These are phyloP conservation scores for Calliphora vicina DNA, from an alignment of 1,140 invertebrate genomes.

Conservation along the genomic window DNA sequence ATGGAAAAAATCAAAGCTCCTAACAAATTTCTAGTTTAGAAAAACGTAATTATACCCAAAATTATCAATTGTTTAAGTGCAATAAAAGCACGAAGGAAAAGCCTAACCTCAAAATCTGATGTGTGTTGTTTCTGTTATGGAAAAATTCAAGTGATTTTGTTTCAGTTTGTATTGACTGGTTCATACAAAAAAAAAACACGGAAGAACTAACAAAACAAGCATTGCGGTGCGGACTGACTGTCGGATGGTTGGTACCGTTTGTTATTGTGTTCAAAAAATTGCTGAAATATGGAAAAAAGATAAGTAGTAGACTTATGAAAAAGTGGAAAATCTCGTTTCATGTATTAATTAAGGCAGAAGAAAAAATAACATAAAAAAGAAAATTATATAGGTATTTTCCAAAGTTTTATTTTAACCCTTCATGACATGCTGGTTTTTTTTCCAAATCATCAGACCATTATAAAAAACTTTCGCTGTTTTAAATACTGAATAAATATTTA, in stretches of 20 bases:
- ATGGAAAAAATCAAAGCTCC: not conserved
- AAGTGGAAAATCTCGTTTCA: constrained; percentile 23
- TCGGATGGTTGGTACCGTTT: not conserved
- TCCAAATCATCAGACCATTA: no score
- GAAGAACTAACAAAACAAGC: constrained; percentile 33
- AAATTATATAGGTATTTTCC: not conserved
- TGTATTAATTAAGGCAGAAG: not conserved
- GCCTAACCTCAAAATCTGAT: constrained; percentile 25
- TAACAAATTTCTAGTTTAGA: not conserved
- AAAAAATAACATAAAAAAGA: not conserved
- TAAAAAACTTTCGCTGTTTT: not conserved
- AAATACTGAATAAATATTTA: not conserved
- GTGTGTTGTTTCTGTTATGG: constrained; percentile 22
- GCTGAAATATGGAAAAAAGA: constrained; percentile 1
- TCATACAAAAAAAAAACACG: constrained; percentile 22
- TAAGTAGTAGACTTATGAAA: constrained; percentile 7
- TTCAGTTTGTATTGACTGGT: not conserved
- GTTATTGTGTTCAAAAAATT: not conserved
- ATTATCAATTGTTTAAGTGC: no score
- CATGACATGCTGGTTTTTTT: not conserved
- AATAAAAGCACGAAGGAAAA: not conserved
- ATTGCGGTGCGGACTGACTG: not conserved
- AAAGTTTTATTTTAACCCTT: not conserved
- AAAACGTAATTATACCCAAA: not conserved
- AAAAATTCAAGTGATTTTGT: constrained; percentile 25